These are phyloP conservation scores for Lepidocyrtoides sp. DNA, from an alignment of 2,888 invertebrate genomes.

Conservation along the genomic window DNA sequence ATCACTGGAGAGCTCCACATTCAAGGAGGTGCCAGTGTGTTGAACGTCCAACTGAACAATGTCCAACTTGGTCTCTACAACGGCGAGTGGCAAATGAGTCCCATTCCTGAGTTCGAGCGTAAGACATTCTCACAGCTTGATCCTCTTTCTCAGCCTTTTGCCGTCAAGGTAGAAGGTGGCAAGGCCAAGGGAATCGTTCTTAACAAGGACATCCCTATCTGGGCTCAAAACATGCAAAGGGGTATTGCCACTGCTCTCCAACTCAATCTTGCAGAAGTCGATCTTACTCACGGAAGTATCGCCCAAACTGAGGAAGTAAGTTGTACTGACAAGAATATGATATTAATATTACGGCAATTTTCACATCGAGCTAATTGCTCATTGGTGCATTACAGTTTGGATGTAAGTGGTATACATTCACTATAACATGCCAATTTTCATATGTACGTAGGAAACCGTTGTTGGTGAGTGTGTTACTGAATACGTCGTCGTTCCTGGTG, in stretches of 20 bases:
- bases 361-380: too few species aligned
- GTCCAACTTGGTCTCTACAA: constrained; percentile 83
- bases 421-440: neutral
- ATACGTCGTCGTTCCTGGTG: constrained; percentile 82
- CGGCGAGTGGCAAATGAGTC: constrained; percentile 76
- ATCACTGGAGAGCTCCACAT: constrained; percentile 83
- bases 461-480: constrained; percentile 84
- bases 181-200: constrained; percentile 82
- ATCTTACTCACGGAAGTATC: constrained; percentile 70
- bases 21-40: constrained; percentile 76
- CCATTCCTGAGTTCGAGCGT: constrained; percentile 49
- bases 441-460: constrained; percentile 81
- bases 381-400: too few species aligned
- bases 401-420: neutral
- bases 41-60: constrained; percentile 82
- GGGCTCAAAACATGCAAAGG: constrained; percentile 84
- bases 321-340: too few species aligned
- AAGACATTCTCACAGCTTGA: constrained; percentile 82
- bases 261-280: constrained; percentile 79
- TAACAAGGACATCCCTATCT: constrained; percentile 82
- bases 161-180: constrained; percentile 82
- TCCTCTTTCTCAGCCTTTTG: constrained; percentile 83
- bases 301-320: constrained; percentile 81
- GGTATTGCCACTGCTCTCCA: constrained; percentile 84
- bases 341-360: too few species aligned